These are phyloP conservation scores for Pristiophorus japonicus DNA, from an alignment of 2,113 vertebrate species.

Conservation along the genomic window DNA sequence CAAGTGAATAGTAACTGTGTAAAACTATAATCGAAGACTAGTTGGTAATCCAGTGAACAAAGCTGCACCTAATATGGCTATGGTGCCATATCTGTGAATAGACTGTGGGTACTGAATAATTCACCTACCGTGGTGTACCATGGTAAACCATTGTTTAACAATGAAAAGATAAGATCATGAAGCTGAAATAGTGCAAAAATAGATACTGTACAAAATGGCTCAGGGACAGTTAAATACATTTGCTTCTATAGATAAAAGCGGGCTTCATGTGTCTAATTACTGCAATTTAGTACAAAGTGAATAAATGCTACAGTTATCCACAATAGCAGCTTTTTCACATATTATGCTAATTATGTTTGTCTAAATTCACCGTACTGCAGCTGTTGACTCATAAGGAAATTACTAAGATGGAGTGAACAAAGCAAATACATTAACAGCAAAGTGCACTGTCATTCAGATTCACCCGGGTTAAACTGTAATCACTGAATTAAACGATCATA, in stretches of 20 bases:
- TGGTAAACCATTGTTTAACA: background rate
- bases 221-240: background rate
- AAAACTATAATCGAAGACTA: background rate
- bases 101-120: background rate
- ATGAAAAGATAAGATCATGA: background rate
- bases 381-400: background rate
- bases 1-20: background rate
- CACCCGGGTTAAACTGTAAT: background rate
- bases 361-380: background rate
- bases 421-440: background rate
- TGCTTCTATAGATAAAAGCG: background rate
- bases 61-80: background rate
- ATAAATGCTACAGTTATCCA: background rate
- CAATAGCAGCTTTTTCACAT: background rate
- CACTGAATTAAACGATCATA: background rate
- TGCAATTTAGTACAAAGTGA: background rate
- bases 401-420: background rate
- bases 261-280: conserved; percentile 1
- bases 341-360: conserved; percentile 16
- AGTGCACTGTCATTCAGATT: background rate
- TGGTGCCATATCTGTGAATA: background rate
- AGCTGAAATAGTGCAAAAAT: background rate
- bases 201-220: background rate
- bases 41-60: background rate
- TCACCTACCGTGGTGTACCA: background rate